Evolutionary conservation across 2,888 invertebrate species (phyloP), one percentile per base, ranked within the genome.

Genomic region (Amphiduros pacificus): DNA sequence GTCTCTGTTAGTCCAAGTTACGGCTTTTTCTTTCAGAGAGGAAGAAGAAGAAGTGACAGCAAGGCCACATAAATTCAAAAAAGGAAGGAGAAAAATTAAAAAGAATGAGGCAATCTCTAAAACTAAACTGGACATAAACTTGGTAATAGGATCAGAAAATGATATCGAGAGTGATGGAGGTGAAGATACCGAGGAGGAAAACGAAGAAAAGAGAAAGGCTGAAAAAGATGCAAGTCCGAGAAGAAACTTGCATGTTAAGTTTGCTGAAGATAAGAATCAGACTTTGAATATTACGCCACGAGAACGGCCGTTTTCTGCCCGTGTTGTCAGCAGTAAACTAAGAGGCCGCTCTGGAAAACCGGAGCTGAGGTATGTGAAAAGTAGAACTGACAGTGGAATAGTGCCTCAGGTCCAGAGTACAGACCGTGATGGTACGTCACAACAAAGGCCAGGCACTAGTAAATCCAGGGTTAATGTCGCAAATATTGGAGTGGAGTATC

Each of bases 381-480:
- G 55, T 36, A 11, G 50, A n/a, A 61, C 61, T 3, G 49, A 61
- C 50, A 59, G 51, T n/a, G 59, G 59, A 17, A 26, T 40, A 17
- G 5, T 14, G 20, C 20, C 36, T 6, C 14, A n/a, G n/a, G n/a
- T n/a, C n/a, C n/a, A n/a, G n/a, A n/a, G n/a, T n/a, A n/a, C n/a
- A n/a, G n/a, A n/a, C n/a, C n/a, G n/a, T n/a, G n/a, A n/a, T n/a
- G n/a, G n/a, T n/a, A n/a, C n/a, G n/a, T n/a, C n/a, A n/a, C n/a
- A n/a, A n/a, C n/a, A n/a, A n/a, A n/a, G n/a, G n/a, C n/a, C n/a
- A n/a, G n/a, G n/a, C n/a, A n/a, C n/a, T n/a, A n/a, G n/a, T n/a
- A n/a, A n/a, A n/a, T n/a, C n/a, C n/a, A n/a, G n/a, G n/a, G n/a
- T n/a, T n/a, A n/a, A n/a, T n/a, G n/a, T n/a, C n/a, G n/a, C n/a